A percentile compares a stretch with the other conserved stretches of the same genome.
These are phyloP conservation scores for Nephrotoma flavescens DNA, from an alignment of 2,888 invertebrate genomes.

Conservation along the genomic window DNA sequence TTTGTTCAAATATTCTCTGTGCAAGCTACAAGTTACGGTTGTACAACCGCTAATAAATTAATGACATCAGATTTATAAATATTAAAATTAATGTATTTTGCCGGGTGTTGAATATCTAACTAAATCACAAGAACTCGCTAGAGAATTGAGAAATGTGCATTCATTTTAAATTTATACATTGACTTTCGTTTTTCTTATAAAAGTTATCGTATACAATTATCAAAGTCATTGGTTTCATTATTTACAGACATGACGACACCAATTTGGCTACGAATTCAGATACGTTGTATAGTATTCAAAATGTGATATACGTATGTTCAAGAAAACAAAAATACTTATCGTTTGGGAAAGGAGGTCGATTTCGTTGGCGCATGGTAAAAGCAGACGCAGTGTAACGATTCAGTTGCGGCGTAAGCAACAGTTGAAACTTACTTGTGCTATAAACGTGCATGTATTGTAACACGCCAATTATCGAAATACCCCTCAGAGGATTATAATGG, in stretches of 20 bases:
- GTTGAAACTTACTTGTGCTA: background rate
- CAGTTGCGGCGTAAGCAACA: background rate
- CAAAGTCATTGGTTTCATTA: background rate
- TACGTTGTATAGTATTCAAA: background rate
- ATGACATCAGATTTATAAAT: no score
- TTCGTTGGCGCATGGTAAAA: background rate
- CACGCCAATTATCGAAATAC: no score
- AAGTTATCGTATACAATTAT: background rate
- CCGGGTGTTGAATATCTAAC: no score
- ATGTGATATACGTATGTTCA: background rate
- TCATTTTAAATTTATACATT: no score
- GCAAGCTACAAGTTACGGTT: no score
- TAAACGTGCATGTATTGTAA: no score
- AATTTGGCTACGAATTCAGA: background rate
- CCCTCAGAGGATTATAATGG: no score
- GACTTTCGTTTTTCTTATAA: background rate
- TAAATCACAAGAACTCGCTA: no score
- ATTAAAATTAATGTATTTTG: no score
- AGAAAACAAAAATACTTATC: background rate
- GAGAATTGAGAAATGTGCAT: no score
- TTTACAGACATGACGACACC: background rate
- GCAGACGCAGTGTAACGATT: background rate
- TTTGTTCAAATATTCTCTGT: no score
- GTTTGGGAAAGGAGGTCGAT: background rate
- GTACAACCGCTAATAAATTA: no score